Conservation (phyloP, 2,797 vertebrate species). For the Allobates femoralis region DNA sequence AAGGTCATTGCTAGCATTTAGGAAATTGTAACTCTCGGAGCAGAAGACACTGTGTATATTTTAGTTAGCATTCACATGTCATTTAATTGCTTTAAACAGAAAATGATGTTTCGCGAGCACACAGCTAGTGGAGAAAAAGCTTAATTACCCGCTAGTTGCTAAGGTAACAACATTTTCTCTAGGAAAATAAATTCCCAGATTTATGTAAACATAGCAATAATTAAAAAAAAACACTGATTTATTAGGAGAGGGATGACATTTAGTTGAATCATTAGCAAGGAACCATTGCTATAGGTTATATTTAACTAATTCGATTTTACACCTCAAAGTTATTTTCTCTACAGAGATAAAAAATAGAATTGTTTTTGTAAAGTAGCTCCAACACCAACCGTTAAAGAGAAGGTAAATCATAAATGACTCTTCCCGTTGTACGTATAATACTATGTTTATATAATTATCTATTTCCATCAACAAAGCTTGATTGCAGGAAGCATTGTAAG, state of each 20-base stretch:
- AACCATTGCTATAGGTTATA: slow-evolving; percentile 57
- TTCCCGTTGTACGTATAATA: not conserved
- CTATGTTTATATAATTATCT: not conserved
- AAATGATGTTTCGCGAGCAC: slow-evolving; percentile 63
- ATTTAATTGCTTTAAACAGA: slow-evolving; percentile 64
- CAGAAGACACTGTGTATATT: slow-evolving; percentile 63
- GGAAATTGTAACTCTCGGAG: slow-evolving; percentile 62
- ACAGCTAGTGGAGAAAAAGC: slow-evolving; percentile 52
- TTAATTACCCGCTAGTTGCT: slow-evolving; percentile 63
- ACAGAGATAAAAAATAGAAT: slow-evolving; percentile 11
- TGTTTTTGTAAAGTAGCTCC: not conserved
- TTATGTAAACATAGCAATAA: slow-evolving; percentile 64
- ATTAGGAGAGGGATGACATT: slow-evolving; percentile 58
- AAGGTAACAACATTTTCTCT: slow-evolving; percentile 64
- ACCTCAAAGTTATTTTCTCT: slow-evolving; percentile 37
- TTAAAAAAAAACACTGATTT: slow-evolving; percentile 62
- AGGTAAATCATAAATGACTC: not conserved
- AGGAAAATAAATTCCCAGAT: slow-evolving; percentile 62
- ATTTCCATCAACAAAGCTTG: not conserved
- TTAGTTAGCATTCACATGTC: slow-evolving; percentile 61
- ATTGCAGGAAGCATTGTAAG: not conserved
- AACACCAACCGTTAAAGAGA: not conserved
- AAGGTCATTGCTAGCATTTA: slow-evolving; percentile 64
- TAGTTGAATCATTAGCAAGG: slow-evolving; percentile 55
- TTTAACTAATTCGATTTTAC: slow-evolving; percentile 54